Evolutionary conservation across 2,888 invertebrate species (phyloP), one percentile per base, ranked within the genome.

Genomic region (Hoplodrina ambigua): DNA sequence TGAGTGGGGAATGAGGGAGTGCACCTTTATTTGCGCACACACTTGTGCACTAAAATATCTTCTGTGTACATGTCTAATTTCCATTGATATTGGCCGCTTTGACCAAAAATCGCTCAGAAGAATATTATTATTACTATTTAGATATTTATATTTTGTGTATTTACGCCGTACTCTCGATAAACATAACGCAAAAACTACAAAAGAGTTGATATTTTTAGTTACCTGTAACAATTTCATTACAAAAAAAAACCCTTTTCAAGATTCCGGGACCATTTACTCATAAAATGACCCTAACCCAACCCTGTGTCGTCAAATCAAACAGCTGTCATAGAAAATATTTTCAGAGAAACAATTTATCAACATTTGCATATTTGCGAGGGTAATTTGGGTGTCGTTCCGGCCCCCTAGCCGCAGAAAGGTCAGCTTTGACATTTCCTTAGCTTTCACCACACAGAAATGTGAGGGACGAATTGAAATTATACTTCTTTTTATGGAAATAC

Each of bases 361-460:
- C 86, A 88, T 91, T 91, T 88, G 88, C 87, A 84, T 89, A 88
- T 86, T 84, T 85, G 83, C 86, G 83, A 84, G 77, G 85, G 86
- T 82, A 86, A 89, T 90, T 81, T 86, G 74, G 82, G 72, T 44
- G 50, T 57, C 61, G 44, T 64, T 64, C 69, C 78, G 82, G 82
- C 84, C 56, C 57, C 57, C 37, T 25, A 53, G 83, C 84, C 78
- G 75, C 78, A 61, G 57, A 91, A 92, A 92, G 91, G 91, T 90
- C 89, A 89, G 79, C 75, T 71, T 41, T 81, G 85, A 86, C 72
- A 79, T 89, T 89, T 85, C 91, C 91, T 92, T 93, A 90, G 90
- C 92, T 91, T 92, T 92, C 87, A 72, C 76, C 80, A 76, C 81
- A 75, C 70, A 78, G 71, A 87, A 89, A 88, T 86, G 86, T 85